phyloP scores from a whole-genome alignment of 2,113 vertebrate species.

The Cnemophilus loriae region DNA sequence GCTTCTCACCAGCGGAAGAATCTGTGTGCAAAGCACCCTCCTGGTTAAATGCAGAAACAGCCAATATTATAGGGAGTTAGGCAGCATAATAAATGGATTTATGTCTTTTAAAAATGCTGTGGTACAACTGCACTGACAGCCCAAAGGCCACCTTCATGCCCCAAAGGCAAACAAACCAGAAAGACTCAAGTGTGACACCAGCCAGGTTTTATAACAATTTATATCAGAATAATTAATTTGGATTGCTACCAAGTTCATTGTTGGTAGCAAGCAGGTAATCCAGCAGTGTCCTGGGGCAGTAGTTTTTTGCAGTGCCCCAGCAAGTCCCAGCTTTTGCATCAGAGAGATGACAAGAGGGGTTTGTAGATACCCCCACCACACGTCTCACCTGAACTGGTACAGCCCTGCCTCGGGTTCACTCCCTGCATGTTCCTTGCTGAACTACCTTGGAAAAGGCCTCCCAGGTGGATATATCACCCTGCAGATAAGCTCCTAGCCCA shows the following conservation, averaged over 20 bases:
- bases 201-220: not conserved
- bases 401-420: not conserved
- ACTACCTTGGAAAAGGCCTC: not conserved
- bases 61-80: not conserved
- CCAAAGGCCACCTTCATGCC: not conserved
- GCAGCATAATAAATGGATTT: not conserved
- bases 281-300: not conserved
- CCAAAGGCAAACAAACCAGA: not conserved
- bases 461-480: not conserved
- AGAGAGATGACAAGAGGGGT: not conserved
- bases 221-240: not conserved
- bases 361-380: not conserved
- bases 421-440: not conserved
- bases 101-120: not conserved
- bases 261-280: not conserved
- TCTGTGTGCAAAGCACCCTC: not conserved
- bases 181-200: not conserved
- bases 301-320: not conserved
- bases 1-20: not conserved
- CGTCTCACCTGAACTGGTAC: not conserved
- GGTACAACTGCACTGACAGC: not conserved
- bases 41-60: not conserved
- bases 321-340: not conserved
- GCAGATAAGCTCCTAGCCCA: fast-evolving
- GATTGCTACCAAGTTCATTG: not conserved